Conservation (phyloP, 2,888 invertebrate species). For the Cactoblastis cactorum region DNA sequence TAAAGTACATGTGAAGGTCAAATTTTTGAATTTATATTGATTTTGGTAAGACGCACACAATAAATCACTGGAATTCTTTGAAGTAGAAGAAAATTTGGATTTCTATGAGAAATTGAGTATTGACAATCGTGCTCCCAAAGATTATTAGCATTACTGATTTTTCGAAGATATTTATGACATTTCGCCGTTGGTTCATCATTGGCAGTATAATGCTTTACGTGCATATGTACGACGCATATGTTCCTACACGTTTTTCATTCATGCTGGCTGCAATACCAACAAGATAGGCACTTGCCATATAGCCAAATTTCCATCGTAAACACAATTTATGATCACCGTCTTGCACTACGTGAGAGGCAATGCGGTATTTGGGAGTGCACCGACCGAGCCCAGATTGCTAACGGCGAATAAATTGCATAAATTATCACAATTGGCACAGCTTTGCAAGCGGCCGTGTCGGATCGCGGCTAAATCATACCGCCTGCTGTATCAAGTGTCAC, state of each 20-base stretch:
- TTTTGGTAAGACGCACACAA: too few species aligned
- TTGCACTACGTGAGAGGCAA: constrained; percentile 6
- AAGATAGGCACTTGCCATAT: not conserved
- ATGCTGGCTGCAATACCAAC: not conserved
- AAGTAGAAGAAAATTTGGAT: too few species aligned
- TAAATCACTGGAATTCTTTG: too few species aligned
- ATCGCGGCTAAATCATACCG: constrained; percentile 13
- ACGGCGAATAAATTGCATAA: constrained; percentile 15
- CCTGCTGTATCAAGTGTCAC: constrained; percentile 19
- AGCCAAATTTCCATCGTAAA: constrained; percentile 4
- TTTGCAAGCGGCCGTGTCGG: not conserved
- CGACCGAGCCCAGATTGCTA: constrained; percentile 13
- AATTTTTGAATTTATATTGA: too few species aligned
- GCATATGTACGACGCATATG: too few species aligned
- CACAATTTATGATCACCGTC: not conserved
- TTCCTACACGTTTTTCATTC: not conserved
- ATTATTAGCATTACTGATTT: too few species aligned
- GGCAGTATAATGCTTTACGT: too few species aligned
- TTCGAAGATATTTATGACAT: too few species aligned
- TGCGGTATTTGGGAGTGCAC: constrained; percentile 12
- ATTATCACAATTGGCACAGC: constrained; percentile 14
- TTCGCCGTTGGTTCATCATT: too few species aligned
- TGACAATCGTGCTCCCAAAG: too few species aligned
- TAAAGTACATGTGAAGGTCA: too few species aligned
- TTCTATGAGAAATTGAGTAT: too few species aligned